Evolutionary conservation across 2,113 vertebrate genomes (phyloP).

Genomic region (Nothocercus julius): DNA sequence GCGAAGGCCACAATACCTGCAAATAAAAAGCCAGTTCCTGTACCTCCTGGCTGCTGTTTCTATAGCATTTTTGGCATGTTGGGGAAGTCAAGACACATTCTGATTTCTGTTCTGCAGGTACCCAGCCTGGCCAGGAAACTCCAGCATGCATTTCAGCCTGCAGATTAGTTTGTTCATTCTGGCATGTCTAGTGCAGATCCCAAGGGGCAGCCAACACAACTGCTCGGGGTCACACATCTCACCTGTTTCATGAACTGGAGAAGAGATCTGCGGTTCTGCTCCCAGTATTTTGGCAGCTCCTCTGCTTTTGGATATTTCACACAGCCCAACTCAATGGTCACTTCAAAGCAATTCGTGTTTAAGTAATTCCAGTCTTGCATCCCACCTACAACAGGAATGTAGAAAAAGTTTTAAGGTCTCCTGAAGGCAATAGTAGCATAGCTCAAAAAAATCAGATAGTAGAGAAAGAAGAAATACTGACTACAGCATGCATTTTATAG

Average conservation of each 20-base stretch:
- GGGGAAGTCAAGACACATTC: neutral
- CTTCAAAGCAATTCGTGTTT: conserved; percentile 97
- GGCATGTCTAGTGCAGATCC: neutral
- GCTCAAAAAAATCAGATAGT: neutral
- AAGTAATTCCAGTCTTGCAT: conserved; percentile 99
- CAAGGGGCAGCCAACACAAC: neutral
- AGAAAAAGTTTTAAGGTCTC: neutral
- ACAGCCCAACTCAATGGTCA: conserved; percentile 95
- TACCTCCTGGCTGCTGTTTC: neutral
- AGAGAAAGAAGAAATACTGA: neutral
- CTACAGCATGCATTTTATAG: neutral
- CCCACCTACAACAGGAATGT: conserved; percentile 81
- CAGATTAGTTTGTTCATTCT: neutral
- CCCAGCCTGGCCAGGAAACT: neutral
- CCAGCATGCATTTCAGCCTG: neutral
- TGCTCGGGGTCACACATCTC: neutral
- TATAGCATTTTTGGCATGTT: neutral
- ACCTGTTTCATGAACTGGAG: conserved; percentile 95
- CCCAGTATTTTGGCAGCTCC: conserved; percentile 90
- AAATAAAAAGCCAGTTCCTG: neutral
- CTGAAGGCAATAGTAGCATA: neutral
- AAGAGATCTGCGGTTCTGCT: conserved; percentile 87
- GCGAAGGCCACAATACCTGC: neutral
- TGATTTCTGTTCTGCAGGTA: neutral
- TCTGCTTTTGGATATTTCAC: conserved; percentile 88